Evolutionary conservation across 2,113 vertebrate genomes (phyloP), one percentile per base, ranked within the genome.

Genomic region (Myocastor coypus): DNA sequence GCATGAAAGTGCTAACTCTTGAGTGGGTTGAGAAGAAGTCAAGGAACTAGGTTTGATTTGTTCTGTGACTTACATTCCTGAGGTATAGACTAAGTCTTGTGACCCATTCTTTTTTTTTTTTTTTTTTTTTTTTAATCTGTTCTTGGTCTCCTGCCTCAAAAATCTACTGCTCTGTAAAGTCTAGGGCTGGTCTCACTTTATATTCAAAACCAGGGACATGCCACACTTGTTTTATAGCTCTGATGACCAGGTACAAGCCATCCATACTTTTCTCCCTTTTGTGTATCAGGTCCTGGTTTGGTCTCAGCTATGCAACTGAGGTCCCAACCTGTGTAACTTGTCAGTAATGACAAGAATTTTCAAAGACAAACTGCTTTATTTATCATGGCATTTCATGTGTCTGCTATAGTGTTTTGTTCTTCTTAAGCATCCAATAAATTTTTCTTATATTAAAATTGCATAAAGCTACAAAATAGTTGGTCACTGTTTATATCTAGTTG

Each of bases 381-480:
- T 37, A 71, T 71, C 16, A 75, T 26, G 9, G 22, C 63, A 55
- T 89, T 85, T 68, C 69, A 83, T 69, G 77, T 71, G 22, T 6
- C 46, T 87, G 1, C 68, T 40, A 59, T 1, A 77, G 14, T 17
- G 4, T 59, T 91, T 77, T 89, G 28, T 14, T 90, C 11, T 13
- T 85, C 14, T 55, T 59, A 89, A 94, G 75, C 46, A 89, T 1
- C 17, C 3, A 40, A 7, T 3, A 83, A 59, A 0, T 85, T 11
- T 61, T 78, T 82, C 3, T 63, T 63, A 68, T 9, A 92, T 78
- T 92, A 84, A 94, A 81, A 59, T 73, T 32, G 89, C 86, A 14
- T 88, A 92, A 96, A 97, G 61, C 66, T 34, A 87, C 40, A 37
- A 19, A 93, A 34, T 57, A 37, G 3, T 78, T 50, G 32, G 73